Evolutionary conservation across 2,888 invertebrate species (phyloP).

Genomic region (Noctua janthe): DNA sequence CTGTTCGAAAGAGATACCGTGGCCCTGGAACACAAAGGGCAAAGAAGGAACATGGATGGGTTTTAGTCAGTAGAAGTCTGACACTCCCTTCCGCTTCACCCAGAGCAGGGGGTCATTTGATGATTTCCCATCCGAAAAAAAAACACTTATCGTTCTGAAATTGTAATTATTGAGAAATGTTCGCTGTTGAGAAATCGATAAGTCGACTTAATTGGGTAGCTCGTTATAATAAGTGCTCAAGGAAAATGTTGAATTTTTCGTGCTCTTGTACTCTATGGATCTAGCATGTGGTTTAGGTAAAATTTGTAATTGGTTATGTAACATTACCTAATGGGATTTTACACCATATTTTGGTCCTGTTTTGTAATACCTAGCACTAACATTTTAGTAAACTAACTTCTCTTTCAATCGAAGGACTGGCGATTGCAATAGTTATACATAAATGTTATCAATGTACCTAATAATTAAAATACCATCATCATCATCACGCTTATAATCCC

Average conservation of each 20-base stretch:
- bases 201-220: conserved; percentile 28
- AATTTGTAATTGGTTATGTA: background rate
- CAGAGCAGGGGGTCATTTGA: no score
- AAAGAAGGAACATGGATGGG: no score
- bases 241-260: conserved; percentile 33
- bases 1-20: no score
- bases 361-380: background rate
- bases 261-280: background rate
- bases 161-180: conserved; percentile 44
- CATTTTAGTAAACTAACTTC: background rate
- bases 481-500: no score
- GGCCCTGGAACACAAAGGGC: no score
- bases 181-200: conserved; percentile 37
- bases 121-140: no score
- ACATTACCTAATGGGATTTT: background rate
- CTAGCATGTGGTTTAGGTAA: background rate
- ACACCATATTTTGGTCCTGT: background rate
- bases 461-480: background rate
- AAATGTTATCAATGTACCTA: background rate
- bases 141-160: conserved; percentile 40
- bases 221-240: conserved; percentile 26
- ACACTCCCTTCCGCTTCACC: no score
- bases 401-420: background rate
- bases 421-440: background rate
- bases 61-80: no score